Evolutionary conservation across 1,140 invertebrate genomes (phyloP), one percentile per base, ranked within the genome.

Genomic region (Dryas iulia): DNA sequence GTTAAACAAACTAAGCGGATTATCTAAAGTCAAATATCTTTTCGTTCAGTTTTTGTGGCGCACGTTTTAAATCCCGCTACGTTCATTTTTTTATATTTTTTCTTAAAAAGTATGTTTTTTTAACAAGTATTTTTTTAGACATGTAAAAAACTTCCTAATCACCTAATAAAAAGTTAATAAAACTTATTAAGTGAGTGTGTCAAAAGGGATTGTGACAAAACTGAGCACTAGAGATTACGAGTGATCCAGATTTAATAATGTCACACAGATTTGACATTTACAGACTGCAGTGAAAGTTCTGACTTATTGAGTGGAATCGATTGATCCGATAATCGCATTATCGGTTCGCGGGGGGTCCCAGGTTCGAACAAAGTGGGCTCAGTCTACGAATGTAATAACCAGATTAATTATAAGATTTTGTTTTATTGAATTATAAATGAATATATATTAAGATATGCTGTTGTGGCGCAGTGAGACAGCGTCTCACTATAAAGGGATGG

Each of bases 311-410:
- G 69, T 78, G 76, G 82, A 85, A 84, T 85, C 84, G 81, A 86
- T 84, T 79, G 76, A 78, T 78, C 74, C 80, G 66, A 71, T 86
- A 86, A 87, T 87, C 84, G 84, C 73, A 84, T 89, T 89, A 87
- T 77, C 74, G 74, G 68, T 70, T 72, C 80, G 63, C 81, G 86
- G 84, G 83, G 83, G 84, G 84, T 84, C 84, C 75, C 7, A 0
- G 39, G 39, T 47, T 21, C 39, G 39, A 21, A 47, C 39, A 21
- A 47, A 21, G n/a, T 35, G 33, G 18, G 39, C 39, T 47, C 39
- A 1, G 39, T 47, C 24, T 54, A 54, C n/a, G 11, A 5, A 54
- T 54, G 23, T 54, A n/a, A 54, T 54, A 54, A 6, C 21, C 10
- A 54, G 53, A 54, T 54, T 24, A 54, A 54, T 54, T 25, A 25